Percentiles rank a stretch among this genome's conserved stretches.
These are phyloP conservation scores for Macrobrachium nipponense DNA, from an alignment of 1,140 invertebrate species.

Conservation along the genomic window DNA sequence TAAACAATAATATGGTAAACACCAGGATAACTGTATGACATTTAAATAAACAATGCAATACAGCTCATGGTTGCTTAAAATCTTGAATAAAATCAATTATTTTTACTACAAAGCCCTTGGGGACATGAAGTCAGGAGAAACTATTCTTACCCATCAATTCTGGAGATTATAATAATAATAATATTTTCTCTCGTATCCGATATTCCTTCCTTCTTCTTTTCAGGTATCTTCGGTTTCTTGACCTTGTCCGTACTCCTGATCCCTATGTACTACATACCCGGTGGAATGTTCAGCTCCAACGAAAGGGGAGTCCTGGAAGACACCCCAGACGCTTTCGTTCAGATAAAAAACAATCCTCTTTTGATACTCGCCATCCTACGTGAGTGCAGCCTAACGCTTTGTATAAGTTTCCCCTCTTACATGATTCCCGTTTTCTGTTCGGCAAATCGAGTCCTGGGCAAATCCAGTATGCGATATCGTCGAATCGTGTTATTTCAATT, in stretches of 20 bases:
- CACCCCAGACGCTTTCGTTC: conserved; percentile 43
- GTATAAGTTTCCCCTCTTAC: background rate
- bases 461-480: no score
- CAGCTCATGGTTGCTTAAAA: no score
- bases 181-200: background rate
- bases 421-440: background rate
- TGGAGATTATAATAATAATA: background rate
- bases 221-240: conserved; percentile 48
- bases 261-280: conserved; percentile 49
- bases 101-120: no score
- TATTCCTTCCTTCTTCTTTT: background rate
- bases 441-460: background rate
- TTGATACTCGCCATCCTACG: conserved; percentile 8
- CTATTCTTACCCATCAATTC: background rate
- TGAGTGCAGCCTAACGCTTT: background rate
- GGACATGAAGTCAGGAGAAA: background rate
- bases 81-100: no score
- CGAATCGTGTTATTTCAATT: no score
- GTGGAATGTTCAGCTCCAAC: conserved; percentile 39
- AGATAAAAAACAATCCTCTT: conserved; percentile 40
- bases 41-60: no score
- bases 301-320: conserved; percentile 44
- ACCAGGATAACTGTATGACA: no score
- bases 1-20: no score
- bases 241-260: conserved; percentile 30